Evolutionary conservation across 2,797 vertebrate species (phyloP).

Genomic region (Manis crassicaudata): DNA sequence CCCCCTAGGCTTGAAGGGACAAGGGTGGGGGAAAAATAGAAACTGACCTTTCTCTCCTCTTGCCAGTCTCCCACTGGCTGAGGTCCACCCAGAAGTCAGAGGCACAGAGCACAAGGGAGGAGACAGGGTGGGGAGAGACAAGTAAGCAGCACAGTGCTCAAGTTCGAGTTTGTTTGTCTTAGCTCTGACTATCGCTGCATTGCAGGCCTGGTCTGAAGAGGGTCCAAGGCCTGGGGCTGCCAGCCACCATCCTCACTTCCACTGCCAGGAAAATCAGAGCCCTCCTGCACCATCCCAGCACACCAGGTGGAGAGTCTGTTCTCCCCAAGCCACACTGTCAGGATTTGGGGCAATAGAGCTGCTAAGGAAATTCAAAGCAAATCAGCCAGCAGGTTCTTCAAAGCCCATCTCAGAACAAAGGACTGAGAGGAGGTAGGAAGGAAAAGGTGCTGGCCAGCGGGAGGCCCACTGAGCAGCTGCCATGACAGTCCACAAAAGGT

Average conservation of each 20-base stretch:
- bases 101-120: too few species aligned
- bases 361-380: slow-evolving; percentile 64
- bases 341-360: slow-evolving; percentile 37
- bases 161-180: neutral
- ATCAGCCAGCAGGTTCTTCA: slow-evolving; percentile 47
- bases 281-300: neutral
- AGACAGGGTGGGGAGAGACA: neutral
- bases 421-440: neutral
- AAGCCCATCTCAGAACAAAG: slow-evolving; percentile 42
- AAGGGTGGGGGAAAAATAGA: neutral
- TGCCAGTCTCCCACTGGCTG: neutral
- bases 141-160: neutral
- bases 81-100: neutral
- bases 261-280: neutral
- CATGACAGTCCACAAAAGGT: neutral
- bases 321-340: neutral
- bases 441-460: neutral
- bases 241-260: neutral
- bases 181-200: rapidly evolving
- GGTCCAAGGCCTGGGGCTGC: neutral
- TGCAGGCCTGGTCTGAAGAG: neutral
- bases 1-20: neutral
- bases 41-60: neutral
- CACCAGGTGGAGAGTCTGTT: neutral
- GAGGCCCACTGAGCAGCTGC: rapidly evolving